Evolutionary conservation across 2,797 vertebrate species (phyloP), one percentile per base, ranked within the genome.

Genomic region (Hyperoplus lanceolatus): DNA sequence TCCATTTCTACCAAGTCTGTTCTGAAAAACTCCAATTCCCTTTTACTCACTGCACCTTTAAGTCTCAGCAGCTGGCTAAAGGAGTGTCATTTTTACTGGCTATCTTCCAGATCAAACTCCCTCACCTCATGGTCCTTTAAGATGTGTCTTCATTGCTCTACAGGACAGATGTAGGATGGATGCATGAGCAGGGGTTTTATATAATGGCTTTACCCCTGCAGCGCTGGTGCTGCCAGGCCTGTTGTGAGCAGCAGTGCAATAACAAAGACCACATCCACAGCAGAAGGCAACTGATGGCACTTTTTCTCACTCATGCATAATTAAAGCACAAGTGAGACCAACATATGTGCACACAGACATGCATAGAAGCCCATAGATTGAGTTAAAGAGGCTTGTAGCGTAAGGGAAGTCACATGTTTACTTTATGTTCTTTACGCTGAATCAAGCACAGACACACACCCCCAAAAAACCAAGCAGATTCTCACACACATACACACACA

Each of bases 301-400:
- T 76, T 66, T 75, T 75, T 59, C 53, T 77, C 77, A 66, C n/a
- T 80, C 64, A 77, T 88, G 80, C 60, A 89, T 86, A 83, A 80
- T 77, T 75, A 78, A 81, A 60, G 58, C 54, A 57, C 50, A 65
- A 75, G 54, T 3, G 4, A 60, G 63, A 56, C 62, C 56, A 60
- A 75, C 81, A 75, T 71, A 67, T 86, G 87, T 54, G 70, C 56
- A 77, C 75, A 63, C n/a, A 45, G 59, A 39, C 75, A 63, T 71
- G 70, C 55, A 46, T 58, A 51, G 50, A 61, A 1, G 4, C 1
- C n/a, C 53, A 16, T 61, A 53, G 29, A 61, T n/a, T 45, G 53
- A 66, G 46, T 49, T 29, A 57, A 57, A 54, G 36, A 58, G 58
- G 41, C 62, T 21, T 59, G 58, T 8, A 12, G 62, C 57, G 13